Evolutionary conservation across 2,113 vertebrate genomes (phyloP), one percentile per base, ranked within the genome.

Genomic region (Actenoides lindsayi): DNA sequence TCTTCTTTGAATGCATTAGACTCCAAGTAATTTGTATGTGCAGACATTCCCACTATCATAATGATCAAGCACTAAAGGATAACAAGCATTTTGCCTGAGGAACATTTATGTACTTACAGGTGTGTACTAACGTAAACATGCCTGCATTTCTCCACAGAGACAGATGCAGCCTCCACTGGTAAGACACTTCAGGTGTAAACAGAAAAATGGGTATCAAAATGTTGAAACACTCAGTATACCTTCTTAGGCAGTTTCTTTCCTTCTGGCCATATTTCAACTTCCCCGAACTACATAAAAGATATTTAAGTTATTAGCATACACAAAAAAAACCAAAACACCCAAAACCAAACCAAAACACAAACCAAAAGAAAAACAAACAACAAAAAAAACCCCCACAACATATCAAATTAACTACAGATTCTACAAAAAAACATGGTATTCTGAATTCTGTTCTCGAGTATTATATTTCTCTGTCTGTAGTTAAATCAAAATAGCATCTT

Each of bases 71-170:
- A 95, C 33, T 88, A 67, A 90, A 77, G 41, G n/a, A 77, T 95
- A 93, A 90, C 30, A 87, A 83, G 50, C 16, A 63, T 75, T 95
- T 75, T 93, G 89, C 94, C 95, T 33, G 50, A 97, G 79, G 87
- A 93, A 77, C 78, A 51, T 41, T 87, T 93, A 74, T 42, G 54
- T 57, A 54, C 59, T 85, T 90, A 76, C 35, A 95, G 27, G 82
- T 62, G 67, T 54, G 82, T 73, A 95, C 78, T 20, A 57, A 89
- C 80, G 65, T 68, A 56, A 53, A 19, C 28, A n/a, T 73, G 78
- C 63, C 44, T 46, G 31, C 6, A 1, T 53, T 95, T 92, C 71
- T 77, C 41, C 75, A 79, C 20, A 77, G 77, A 85, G 53, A 75
- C 57, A 93, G 70, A 91, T 63, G 54, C 25, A 91, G 67, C 54